phyloP scores from a whole-genome alignment of 1,140 invertebrate genomes.

The Cydia amplana region DNA sequence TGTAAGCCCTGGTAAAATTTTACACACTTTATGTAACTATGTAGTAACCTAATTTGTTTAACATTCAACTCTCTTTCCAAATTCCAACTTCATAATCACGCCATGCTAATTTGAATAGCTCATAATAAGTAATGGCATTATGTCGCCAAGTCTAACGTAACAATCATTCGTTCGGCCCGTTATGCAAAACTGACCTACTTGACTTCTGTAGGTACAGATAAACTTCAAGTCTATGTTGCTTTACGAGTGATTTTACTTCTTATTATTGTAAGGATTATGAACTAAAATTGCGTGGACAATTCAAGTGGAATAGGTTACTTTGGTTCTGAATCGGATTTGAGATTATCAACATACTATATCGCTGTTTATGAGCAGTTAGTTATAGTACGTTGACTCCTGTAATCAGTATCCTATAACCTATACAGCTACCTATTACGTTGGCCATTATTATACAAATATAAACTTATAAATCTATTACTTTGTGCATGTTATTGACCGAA shows the following conservation, averaged over 20 bases:
- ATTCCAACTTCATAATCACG: conserved; percentile 3
- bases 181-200: conserved; percentile 29
- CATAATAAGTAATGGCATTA: not conserved
- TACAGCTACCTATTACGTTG: not conserved
- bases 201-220: not conserved
- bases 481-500: too few relatives aligned
- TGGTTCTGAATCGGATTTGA: not conserved
- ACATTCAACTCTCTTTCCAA: not conserved
- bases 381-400: not conserved
- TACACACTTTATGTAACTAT: not conserved
- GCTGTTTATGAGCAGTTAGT: not conserved
- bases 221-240: not conserved
- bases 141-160: not conserved
- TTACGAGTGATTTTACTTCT: not conserved
- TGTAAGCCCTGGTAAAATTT: not conserved
- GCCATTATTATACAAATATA: too few relatives aligned
- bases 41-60: not conserved
- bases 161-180: not conserved
- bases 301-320: not conserved
- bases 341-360: not conserved
- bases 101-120: not conserved
- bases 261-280: not conserved
- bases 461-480: too few relatives aligned
- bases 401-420: not conserved
- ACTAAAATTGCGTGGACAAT: not conserved